Conservation (phyloP, 2,888 invertebrate species). For the Priapulus caudatus region DNA sequence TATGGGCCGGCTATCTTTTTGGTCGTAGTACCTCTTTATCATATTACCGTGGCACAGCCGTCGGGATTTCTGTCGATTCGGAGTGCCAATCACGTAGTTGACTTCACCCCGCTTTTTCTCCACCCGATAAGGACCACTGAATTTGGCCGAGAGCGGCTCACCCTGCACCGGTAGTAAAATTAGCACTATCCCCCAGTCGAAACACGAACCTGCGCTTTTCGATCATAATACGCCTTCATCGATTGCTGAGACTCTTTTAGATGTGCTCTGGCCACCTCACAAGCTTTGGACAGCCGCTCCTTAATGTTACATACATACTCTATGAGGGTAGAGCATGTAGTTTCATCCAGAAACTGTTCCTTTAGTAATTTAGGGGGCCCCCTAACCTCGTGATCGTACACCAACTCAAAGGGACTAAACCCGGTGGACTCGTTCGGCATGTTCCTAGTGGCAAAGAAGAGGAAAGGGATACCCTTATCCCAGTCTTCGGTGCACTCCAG, state of each 20-base stretch:
- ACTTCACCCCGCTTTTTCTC: not conserved
- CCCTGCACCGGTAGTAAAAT: not conserved
- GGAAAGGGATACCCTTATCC: conserved; percentile 12
- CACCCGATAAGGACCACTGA: not conserved
- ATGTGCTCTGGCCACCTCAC: conserved; percentile 16
- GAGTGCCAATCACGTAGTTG: conserved; percentile 1
- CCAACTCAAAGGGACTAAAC: conserved; percentile 21
- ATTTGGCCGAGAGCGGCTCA: not conserved
- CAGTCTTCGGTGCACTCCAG: conserved; percentile 12
- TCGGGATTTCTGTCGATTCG: not conserved
- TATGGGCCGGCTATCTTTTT: too few relatives aligned
- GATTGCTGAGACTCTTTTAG: conserved; percentile 12
- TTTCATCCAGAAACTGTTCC: conserved; percentile 10
- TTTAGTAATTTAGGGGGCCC: conserved; percentile 15
- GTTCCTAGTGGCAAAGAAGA: conserved; percentile 15
- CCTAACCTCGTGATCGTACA: conserved; percentile 19
- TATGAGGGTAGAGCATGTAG: conserved; percentile 6
- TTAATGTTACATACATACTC: conserved; percentile 12
- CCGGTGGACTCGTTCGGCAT: conserved; percentile 19
- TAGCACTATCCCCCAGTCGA: too few relatives aligned
- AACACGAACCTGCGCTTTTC: too few relatives aligned
- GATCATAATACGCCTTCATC: too few relatives aligned
- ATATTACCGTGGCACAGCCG: not conserved
- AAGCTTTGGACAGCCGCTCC: conserved; percentile 11
- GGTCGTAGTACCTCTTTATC: conserved; percentile 19